phyloP scores from a whole-genome alignment of 2,797 vertebrate genomes.

The Leptodactylus fallax region DNA sequence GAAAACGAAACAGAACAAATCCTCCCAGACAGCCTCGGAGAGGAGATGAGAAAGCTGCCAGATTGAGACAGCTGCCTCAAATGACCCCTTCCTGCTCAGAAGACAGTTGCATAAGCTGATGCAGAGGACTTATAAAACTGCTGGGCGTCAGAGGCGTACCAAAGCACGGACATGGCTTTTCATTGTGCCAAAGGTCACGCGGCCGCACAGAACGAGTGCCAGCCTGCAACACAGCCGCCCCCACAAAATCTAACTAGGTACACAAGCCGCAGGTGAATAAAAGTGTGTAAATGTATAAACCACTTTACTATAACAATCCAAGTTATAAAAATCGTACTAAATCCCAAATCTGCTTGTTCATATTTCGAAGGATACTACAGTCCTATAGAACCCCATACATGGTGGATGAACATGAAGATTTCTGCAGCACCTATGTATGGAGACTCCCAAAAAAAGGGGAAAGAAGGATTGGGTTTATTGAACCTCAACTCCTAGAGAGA shows the following conservation, averaged over 20 bases:
- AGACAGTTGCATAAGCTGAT: slow-evolving; percentile 64
- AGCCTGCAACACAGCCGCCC: neutral
- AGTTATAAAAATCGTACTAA: no score
- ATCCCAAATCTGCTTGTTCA: no score
- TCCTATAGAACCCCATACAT: no score
- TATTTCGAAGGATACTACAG: no score
- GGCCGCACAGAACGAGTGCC: neutral
- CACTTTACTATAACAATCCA: no score
- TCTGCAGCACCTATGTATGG: no score
- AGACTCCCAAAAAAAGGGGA: no score
- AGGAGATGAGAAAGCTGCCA: slow-evolving; percentile 63
- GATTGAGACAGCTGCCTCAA: slow-evolving; percentile 67
- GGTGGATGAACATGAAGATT: no score
- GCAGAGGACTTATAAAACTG: slow-evolving; percentile 22
- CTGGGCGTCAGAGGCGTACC: neutral
- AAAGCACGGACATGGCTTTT: neutral
- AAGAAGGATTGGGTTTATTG: no score
- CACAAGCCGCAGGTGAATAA: neutral
- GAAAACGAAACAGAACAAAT: slow-evolving; percentile 65
- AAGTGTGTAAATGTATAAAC: no score
- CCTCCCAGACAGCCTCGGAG: slow-evolving; percentile 69
- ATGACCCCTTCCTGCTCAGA: slow-evolving; percentile 68
- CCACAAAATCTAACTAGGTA: neutral
- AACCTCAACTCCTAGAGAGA: no score
- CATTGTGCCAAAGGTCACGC: slow-evolving; percentile 28